Evolutionary conservation across 2,113 vertebrate genomes (phyloP).

Genomic region (Ornithorhynchus anatinus): DNA sequence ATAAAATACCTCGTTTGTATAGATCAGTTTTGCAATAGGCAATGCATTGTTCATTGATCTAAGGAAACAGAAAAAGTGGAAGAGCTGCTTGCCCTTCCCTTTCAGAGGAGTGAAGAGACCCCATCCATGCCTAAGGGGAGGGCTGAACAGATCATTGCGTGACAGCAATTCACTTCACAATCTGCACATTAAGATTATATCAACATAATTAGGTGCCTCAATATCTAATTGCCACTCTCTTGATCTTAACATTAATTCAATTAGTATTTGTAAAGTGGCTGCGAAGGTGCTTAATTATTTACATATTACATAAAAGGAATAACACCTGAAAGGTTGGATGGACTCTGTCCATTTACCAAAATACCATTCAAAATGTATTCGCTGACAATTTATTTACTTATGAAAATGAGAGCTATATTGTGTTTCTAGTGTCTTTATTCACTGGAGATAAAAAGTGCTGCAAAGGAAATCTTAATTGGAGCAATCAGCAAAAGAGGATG

Average conservation of each 20-base stretch:
- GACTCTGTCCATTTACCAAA: slow-evolving; percentile 53
- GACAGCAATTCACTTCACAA: not conserved
- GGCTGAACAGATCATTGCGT: not conserved
- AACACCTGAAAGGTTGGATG: slow-evolving; percentile 58
- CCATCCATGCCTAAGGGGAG: not conserved
- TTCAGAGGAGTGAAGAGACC: not conserved
- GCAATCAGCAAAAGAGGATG: not conserved
- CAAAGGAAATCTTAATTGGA: slow-evolving; percentile 8
- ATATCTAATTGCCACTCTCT: not conserved
- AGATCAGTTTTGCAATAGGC: not conserved
- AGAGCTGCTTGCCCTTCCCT: not conserved
- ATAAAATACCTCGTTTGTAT: not conserved
- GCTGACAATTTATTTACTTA: slow-evolving; percentile 60
- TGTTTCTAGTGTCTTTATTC: slow-evolving; percentile 28
- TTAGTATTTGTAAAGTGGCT: slow-evolving; percentile 35
- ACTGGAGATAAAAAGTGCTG: slow-evolving; percentile 33
- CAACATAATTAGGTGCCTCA: not conserved
- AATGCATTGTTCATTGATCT: not conserved
- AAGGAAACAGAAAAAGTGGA: too few species aligned
- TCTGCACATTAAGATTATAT: not conserved
- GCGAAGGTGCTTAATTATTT: slow-evolving; percentile 56
- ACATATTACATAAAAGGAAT: slow-evolving; percentile 31
- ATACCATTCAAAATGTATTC: slow-evolving; percentile 60
- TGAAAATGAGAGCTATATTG: slow-evolving; percentile 40
- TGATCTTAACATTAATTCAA: slow-evolving; percentile 4